Percentiles rank a stretch among this genome's conserved stretches.
These are phyloP conservation scores for Thereva unica DNA, from an alignment of 2,888 invertebrate genomes.

Conservation along the genomic window DNA sequence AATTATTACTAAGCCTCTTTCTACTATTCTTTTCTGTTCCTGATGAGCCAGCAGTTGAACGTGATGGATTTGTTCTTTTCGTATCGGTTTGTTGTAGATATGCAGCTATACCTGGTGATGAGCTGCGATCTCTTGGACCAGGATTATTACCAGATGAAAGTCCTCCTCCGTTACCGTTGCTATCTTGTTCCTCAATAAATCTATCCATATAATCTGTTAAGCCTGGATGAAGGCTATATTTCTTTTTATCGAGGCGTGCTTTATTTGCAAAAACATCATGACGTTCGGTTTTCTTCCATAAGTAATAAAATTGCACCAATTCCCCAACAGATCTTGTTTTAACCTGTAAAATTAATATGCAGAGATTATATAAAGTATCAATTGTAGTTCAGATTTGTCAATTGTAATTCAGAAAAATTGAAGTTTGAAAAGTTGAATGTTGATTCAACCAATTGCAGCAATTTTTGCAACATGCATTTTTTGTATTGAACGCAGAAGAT, in stretches of 20 bases:
- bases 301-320: slow-evolving; percentile 92
- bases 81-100: slow-evolving; percentile 14
- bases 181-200: slow-evolving; percentile 84
- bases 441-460: too few relatives aligned
- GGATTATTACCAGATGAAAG: not conserved
- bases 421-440: too few relatives aligned
- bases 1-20: too few relatives aligned
- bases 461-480: too few relatives aligned
- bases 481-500: too few relatives aligned
- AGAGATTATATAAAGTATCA: too few relatives aligned
- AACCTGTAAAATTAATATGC: too few relatives aligned
- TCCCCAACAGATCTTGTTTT: slow-evolving; percentile 94
- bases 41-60: too few relatives aligned
- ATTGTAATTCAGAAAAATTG: too few relatives aligned
- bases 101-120: slow-evolving; percentile 19
- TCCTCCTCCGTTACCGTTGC: slow-evolving; percentile 13
- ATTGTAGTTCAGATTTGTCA: too few relatives aligned
- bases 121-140: slow-evolving; percentile 28
- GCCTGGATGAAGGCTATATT: slow-evolving; percentile 88
- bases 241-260: slow-evolving; percentile 87
- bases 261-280: slow-evolving; percentile 90
- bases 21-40: too few relatives aligned
- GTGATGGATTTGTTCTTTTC: too few relatives aligned
- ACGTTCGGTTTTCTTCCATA: slow-evolving; percentile 98
- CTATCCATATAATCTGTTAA: slow-evolving; percentile 94